These are phyloP conservation scores for Bambusicola thoracicus DNA, from an alignment of 2,113 vertebrate genomes.

Conservation along the genomic window DNA sequence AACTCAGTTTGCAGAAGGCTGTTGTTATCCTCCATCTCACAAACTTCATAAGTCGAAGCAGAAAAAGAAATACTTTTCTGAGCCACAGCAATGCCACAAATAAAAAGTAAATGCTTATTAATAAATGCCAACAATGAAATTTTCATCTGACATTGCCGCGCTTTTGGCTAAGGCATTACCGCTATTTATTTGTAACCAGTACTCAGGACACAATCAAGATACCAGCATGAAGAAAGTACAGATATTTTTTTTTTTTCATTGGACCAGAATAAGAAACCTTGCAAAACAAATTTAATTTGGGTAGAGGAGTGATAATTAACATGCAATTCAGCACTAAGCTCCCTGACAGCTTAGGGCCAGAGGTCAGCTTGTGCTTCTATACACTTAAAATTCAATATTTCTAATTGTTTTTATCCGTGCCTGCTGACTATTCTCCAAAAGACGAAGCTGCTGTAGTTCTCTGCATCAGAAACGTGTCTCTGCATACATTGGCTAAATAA, in stretches of 20 bases:
- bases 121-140: not conserved
- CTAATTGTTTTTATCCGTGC: not conserved
- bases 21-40: not conserved
- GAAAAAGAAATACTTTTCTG: not conserved
- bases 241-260: not conserved
- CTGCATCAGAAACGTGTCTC: not conserved
- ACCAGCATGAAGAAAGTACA: not conserved
- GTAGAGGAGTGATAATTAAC: not conserved
- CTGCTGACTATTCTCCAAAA: not conserved
- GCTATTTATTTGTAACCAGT: not conserved
- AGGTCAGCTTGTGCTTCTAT: not conserved
- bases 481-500: not conserved
- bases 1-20: constrained; percentile 21
- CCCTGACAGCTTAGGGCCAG: not conserved
- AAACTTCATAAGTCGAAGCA: not conserved
- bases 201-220: not conserved
- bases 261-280: not conserved
- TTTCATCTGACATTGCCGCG: not conserved
- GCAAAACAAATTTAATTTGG: constrained; percentile 1
- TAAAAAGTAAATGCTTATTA: not conserved
- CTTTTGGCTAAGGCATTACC: not conserved
- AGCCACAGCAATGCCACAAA: not conserved
- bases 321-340: not conserved
- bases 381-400: not conserved
- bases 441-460: not conserved